phyloP scores from a whole-genome alignment of 2,113 vertebrate species.

The Thinocorus orbignyianus region DNA sequence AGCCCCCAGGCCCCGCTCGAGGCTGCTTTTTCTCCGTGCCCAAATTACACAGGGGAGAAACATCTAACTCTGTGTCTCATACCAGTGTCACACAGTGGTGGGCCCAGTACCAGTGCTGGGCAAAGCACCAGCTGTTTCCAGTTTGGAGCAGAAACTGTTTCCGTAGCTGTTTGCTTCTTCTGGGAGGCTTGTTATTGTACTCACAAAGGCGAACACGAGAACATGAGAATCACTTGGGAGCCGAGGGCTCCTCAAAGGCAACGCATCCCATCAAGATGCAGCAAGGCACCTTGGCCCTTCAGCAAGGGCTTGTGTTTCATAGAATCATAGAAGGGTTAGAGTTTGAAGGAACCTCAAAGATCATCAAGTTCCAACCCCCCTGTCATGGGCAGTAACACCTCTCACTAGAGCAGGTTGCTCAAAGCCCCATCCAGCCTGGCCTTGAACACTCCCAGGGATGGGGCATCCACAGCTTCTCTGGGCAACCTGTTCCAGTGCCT shows the following conservation, averaged over 20 bases:
- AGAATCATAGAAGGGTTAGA: too few species aligned
- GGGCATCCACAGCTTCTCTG: too few species aligned
- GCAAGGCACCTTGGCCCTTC: neutral
- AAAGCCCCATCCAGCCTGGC: too few species aligned
- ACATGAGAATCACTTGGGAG: neutral
- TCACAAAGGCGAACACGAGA: neutral
- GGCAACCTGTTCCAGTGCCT: too few species aligned
- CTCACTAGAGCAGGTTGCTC: too few species aligned
- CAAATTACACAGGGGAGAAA: neutral
- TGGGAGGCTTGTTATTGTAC: neutral
- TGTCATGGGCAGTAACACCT: too few species aligned
- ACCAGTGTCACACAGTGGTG: neutral
- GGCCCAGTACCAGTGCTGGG: neutral
- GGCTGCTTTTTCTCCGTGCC: neutral
- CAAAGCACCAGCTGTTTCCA: neutral
- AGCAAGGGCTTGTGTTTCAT: neutral
- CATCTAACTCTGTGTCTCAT: neutral
- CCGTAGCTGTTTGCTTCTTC: neutral
- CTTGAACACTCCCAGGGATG: too few species aligned
- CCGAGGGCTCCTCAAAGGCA: neutral
- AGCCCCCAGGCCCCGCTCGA: accelerated
- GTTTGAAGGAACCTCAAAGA: too few species aligned
- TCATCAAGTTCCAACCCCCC: too few species aligned
- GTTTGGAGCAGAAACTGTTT: neutral
- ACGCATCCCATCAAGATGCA: neutral